Conservation (phyloP, 35 echinoderm and acorn worm genomes). For the Heliocidaris erythrogramma region DNA sequence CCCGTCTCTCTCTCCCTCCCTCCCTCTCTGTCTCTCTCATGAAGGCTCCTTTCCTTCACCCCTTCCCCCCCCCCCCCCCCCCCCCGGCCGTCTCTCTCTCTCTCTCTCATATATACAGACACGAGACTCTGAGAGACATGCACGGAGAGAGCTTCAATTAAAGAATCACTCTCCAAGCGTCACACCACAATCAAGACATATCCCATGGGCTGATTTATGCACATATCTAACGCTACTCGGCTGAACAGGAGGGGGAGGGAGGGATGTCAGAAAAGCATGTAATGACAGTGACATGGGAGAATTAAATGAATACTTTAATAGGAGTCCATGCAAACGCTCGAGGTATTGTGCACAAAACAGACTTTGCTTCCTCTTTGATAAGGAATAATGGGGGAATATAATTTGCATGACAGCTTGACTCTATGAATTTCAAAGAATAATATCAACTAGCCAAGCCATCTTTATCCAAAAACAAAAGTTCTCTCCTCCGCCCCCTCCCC, state of each 20-base stretch:
- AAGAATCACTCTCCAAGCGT: not conserved
- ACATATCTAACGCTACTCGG: not conserved
- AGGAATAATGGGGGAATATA: not conserved
- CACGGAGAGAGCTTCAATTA: slow-evolving; percentile 9
- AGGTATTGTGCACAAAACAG: not conserved
- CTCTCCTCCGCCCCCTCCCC: too few relatives aligned
- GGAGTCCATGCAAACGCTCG: not conserved
- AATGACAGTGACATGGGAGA: slow-evolving; percentile 9
- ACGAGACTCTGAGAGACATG: too few relatives aligned
- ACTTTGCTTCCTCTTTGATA: not conserved
- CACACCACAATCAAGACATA: slow-evolving; percentile 10
- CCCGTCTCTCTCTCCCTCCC: not conserved
- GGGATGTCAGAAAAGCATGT: not conserved
- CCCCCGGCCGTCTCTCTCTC: not conserved
- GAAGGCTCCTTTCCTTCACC: not conserved
- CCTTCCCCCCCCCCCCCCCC: not conserved
- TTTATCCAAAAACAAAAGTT: not conserved
- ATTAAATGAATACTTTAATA: not conserved
- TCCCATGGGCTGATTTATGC: slow-evolving; percentile 9
- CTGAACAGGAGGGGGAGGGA: not conserved
- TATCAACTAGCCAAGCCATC: not conserved
- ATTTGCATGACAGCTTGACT: not conserved
- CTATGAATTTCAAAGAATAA: not conserved
- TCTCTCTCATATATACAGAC: not conserved
- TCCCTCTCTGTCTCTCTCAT: not conserved